Base-by-base conservation (phyloP, 2,113 vertebrate genomes). In the Sylvicapra grimmia region DNA sequence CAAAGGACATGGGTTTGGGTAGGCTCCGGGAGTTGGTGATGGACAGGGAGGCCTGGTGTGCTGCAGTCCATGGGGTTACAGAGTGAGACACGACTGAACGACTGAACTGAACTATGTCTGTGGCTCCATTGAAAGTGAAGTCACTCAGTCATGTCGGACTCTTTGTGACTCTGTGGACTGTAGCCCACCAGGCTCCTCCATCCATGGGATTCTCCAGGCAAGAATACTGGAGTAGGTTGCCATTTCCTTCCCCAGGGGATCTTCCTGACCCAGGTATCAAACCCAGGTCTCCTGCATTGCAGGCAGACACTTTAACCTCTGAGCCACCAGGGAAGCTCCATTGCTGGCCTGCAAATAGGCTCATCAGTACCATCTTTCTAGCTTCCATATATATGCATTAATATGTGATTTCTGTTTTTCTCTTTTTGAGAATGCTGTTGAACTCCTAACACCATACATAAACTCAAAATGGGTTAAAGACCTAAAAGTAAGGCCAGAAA, bases 11-110 rank as follows among this genome's bases (percentile, higher is more conserved):
- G n/a, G 10, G 19, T 72, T 36, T 72, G 65, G n/a, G 4, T 36
- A 23, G 19, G 5, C n/a, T 72, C 19, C 0, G 0, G 19, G n/a
- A 23, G 19, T 72, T 72, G 68, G n/a, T 23, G n/a, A 72, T 12
- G n/a, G n/a, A 36, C 18, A 40, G 68, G 68, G 19, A 72, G 68
- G 68, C n/a, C 68, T 36, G 19, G n/a, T 0, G 0, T 23, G 68
- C 19, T 72, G n/a, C n/a, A 72, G n/a, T 72, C n/a, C 19, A 23
- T 23, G 68, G 19, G 68, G 18, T 68, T 8, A 2, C 65, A 36
- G 18, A 68, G 33, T 68, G 8, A 2, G 65, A 68, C 18, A 68
- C 1, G 33, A 68, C 33, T 36, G 33, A 36, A n/a, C 0, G 65
- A 36, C 16, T 11, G 65, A 68, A 68, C 19, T 72, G 18, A 72